Conservation (phyloP, 1,140 invertebrate genomes). For the Thaumetopoea pityocampa region DNA sequence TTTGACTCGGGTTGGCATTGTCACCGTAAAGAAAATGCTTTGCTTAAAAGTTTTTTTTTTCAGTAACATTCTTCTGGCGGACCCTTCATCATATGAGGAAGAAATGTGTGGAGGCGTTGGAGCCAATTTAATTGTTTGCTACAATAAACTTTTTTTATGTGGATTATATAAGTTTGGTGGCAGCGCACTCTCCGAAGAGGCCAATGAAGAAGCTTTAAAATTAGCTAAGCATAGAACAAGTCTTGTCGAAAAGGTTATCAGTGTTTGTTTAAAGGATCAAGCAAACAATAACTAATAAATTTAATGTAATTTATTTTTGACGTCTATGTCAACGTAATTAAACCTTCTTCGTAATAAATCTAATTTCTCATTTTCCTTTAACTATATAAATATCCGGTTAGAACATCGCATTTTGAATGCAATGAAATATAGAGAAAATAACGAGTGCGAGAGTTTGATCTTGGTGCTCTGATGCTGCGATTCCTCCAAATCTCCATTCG, state of each 20-base stretch:
- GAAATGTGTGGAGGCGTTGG: conserved; percentile 63
- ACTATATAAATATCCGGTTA: too few species aligned
- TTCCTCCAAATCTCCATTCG: too few species aligned
- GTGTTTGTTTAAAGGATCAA: conserved; percentile 45
- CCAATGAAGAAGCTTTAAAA: conserved; percentile 47
- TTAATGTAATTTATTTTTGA: conserved; percentile 5
- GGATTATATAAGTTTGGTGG: conserved; percentile 62
- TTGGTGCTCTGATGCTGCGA: too few species aligned
- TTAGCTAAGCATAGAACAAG: conserved; percentile 50
- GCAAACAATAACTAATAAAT: conserved; percentile 20
- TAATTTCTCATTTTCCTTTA: too few species aligned
- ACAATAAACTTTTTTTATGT: conserved; percentile 49
- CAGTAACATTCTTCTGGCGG: conserved; percentile 48
- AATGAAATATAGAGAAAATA: too few species aligned
- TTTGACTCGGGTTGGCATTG: too few species aligned
- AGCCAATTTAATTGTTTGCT: conserved; percentile 56
- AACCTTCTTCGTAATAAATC: too few species aligned
- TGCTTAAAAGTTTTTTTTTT: conserved; percentile 26
- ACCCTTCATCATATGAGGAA: conserved; percentile 64
- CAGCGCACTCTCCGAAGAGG: conserved; percentile 41
- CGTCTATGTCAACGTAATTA: too few species aligned
- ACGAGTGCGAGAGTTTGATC: too few species aligned
- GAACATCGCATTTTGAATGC: too few species aligned
- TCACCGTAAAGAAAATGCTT: too few species aligned
- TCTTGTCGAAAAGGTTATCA: conserved; percentile 49